A percentile compares a stretch with the other conserved stretches of the same genome.
These are phyloP conservation scores for Heteronetta atricapilla DNA, from an alignment of 2,113 vertebrate genomes.

Conservation along the genomic window DNA sequence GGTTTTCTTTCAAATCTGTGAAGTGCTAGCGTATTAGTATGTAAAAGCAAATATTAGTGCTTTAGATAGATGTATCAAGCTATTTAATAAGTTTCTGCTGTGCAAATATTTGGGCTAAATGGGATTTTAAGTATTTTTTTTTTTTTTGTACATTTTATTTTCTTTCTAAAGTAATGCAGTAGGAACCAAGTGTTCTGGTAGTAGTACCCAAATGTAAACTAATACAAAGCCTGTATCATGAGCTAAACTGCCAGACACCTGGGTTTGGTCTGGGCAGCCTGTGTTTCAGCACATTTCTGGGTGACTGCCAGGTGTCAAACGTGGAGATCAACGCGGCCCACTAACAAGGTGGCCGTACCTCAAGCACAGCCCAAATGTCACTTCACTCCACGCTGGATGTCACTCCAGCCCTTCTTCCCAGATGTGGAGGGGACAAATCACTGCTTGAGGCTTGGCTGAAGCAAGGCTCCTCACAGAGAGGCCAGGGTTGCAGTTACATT, in stretches of 20 bases:
- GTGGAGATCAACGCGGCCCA: accelerated
- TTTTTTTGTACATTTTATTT: neutral
- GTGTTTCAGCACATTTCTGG: neutral
- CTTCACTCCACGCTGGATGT: neutral
- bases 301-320: neutral
- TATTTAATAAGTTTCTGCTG: neutral
- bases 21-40: neutral
- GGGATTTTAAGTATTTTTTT: neutral
- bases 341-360: neutral
- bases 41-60: neutral
- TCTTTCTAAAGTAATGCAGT: neutral
- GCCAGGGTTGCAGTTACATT: neutral
- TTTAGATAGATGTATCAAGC: neutral
- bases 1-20: neutral
- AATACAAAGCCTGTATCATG: neutral
- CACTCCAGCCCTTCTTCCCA: neutral
- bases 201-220: neutral
- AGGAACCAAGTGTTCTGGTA: neutral
- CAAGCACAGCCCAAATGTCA: neutral
- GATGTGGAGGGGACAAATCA: neutral
- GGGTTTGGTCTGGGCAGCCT: neutral
- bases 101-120: neutral
- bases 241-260: neutral
- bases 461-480: neutral
- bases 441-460: neutral